Evolutionary conservation across 2,888 invertebrate genomes (phyloP), one percentile per base, ranked within the genome.

Genomic region (Diarsia mendica): DNA sequence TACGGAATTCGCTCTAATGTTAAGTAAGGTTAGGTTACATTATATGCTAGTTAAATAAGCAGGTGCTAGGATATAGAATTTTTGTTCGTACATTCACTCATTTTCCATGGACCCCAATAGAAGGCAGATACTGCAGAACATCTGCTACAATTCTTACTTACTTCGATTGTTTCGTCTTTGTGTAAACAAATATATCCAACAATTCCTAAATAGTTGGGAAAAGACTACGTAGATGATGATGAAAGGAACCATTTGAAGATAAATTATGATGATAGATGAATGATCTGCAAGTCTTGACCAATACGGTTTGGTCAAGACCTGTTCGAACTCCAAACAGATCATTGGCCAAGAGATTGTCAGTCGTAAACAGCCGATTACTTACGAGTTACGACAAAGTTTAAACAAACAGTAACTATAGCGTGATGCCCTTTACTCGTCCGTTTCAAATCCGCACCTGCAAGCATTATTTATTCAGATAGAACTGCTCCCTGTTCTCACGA

Each of bases 401-500:
- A 61, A 68, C 28, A 23, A 10, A 39, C 39, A 39, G 39, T 39
- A 13, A 48, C 51, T 15, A 28, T 23, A 33, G 28, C 64, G 48
- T 55, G 55, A 15, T 80, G 77, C 60, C 84, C 84, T 84, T 83
- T 73, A 66, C 63, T 67, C 46, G 71, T 61, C 63, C 28, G 48
- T 64, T 64, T 81, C 72, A 74, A 87, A 83, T 83, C 85, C 87
- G 72, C 87, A 86, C 88, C 86, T 86, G 86, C 80, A 80, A 67
- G 66, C 82, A 88, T 85, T 84, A 88, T 83, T 80, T 82, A 84
- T 85, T 83, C 83, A 86, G 86, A 87, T 84, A 85, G 83, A 85
- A 85, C 80, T 78, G 72, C 86, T 87, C 87, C 81, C 82, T 83
- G 86, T 94, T 94, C 94, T 94, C 94, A 94, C 94, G 94, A 88